Evolutionary conservation across 2,797 vertebrate genomes (phyloP).

Genomic region (Chelon auratus): DNA sequence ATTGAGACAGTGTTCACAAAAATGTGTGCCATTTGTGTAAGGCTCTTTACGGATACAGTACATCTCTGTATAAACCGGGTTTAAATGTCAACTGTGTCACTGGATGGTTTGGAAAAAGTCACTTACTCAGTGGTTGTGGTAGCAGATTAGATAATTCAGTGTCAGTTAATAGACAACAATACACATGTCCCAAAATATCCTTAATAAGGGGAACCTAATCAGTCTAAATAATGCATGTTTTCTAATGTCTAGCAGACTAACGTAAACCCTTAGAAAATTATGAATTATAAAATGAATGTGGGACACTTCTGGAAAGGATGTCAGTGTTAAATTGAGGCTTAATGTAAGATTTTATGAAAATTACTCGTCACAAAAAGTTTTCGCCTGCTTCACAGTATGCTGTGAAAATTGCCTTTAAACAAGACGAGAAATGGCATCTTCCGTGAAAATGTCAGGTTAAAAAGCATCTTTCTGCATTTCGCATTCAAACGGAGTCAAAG

Average conservation of each 20-base stretch:
- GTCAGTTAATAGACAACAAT: too few species aligned
- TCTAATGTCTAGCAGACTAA: not conserved
- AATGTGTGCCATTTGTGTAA: too few species aligned
- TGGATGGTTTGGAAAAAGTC: too few species aligned
- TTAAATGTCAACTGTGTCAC: too few species aligned
- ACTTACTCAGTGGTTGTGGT: too few species aligned
- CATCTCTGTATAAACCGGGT: too few species aligned
- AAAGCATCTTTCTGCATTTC: slow-evolving; percentile 18
- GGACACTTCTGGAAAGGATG: not conserved
- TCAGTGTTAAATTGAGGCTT: not conserved
- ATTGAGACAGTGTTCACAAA: too few species aligned
- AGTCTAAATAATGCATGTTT: not conserved
- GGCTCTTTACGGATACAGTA: too few species aligned
- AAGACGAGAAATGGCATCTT: not conserved
- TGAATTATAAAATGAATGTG: not conserved
- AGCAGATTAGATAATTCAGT: too few species aligned
- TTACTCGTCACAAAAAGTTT: not conserved
- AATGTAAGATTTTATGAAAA: not conserved
- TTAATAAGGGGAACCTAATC: too few species aligned
- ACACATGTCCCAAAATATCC: too few species aligned
- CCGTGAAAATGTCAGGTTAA: not conserved
- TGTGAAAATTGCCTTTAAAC: slow-evolving; percentile 17
- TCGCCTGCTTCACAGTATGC: not conserved
- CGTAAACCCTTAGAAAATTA: not conserved
- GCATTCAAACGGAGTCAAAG: slow-evolving; percentile 7